Evolutionary conservation across 2,113 vertebrate species (phyloP).

Genomic region (Istiophorus platypterus): DNA sequence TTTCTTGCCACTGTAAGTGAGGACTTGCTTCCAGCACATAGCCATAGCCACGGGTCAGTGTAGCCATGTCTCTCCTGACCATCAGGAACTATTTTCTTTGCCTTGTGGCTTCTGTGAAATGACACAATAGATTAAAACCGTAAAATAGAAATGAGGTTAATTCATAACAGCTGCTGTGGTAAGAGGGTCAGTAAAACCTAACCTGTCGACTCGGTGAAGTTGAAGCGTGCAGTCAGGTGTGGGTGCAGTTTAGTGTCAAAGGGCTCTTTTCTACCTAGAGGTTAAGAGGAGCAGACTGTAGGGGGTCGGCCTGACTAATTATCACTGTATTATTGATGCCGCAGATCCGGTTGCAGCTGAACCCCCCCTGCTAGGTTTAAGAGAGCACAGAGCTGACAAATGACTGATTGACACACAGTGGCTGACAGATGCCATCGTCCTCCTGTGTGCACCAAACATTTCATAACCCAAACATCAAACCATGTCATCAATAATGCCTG

Average conservation of each 20-base stretch:
- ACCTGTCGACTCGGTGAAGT: background rate
- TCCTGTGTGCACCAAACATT: background rate
- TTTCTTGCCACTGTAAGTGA: background rate
- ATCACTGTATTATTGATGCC: conserved; percentile 75
- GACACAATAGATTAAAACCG: background rate
- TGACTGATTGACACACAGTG: background rate
- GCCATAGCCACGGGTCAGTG: background rate
- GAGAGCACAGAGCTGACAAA: background rate
- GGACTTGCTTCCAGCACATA: background rate
- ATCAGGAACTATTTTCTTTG: too few species aligned
- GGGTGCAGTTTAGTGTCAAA: conserved; percentile 46
- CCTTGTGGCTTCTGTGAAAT: background rate
- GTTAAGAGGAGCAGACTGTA: conserved; percentile 45
- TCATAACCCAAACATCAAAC: background rate
- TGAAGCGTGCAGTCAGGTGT: conserved; percentile 20
- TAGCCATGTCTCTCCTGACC: too few species aligned
- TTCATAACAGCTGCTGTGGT: background rate
- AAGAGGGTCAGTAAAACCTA: background rate
- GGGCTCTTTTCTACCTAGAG: conserved; percentile 41
- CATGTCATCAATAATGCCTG: background rate
- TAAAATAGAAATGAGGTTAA: background rate
- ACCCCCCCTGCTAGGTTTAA: conserved; percentile 20
- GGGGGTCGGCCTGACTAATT: conserved; percentile 45
- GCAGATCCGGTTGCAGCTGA: conserved; percentile 60
- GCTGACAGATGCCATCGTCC: background rate